Base-by-base conservation (phyloP, 2,888 invertebrate genomes). In the Morpho deidamia region DNA sequence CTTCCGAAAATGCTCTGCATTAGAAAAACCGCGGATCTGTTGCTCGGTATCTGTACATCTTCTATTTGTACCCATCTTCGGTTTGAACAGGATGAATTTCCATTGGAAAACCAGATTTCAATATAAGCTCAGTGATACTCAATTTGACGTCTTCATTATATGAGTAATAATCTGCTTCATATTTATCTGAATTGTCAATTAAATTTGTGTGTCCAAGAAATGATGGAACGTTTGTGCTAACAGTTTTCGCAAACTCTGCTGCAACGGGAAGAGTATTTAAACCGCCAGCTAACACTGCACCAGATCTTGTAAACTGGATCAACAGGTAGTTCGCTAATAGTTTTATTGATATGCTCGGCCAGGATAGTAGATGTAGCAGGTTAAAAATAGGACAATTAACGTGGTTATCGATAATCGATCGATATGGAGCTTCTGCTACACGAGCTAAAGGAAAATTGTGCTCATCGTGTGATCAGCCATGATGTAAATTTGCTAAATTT, bases 1-100 rank as follows among this genome's bases (percentile, higher is more conserved):
- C 82, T 78, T 0, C 78, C 77, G 4, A 79, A 56, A 37, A 85
- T 42, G 0, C 85, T 84, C 49, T 85, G 86, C 80, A 83, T 82
- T 1, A 84, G 70, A 38, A 85, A 76, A 2, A 83, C 76, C 0
- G 66, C 64, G 2, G 78, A 60, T 0, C 81, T 81, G 8, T 73
- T 68, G 5, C 69, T 61, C 0, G 80, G 80, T 42, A 84, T 82
- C 39, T 68, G 51, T 74, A 72, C 62, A 85, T 11, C 0, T 64
- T 64, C 7, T 85, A 60, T 7, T 74, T 49, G 48, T 81, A 83
- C 8, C 80, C 79, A 42, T 85, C 85, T 34, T 72, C 70, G 0
- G 85, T 83, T 2, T 58, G 44, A 0, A 80, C 76, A 5, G 64
- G 56, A 44, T 83, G 73, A 8, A 61, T 65, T 58, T 85, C 75